Evolutionary conservation across 2,113 vertebrate species (phyloP), one percentile per base, ranked within the genome.

Genomic region (Pterocles orientalis): DNA sequence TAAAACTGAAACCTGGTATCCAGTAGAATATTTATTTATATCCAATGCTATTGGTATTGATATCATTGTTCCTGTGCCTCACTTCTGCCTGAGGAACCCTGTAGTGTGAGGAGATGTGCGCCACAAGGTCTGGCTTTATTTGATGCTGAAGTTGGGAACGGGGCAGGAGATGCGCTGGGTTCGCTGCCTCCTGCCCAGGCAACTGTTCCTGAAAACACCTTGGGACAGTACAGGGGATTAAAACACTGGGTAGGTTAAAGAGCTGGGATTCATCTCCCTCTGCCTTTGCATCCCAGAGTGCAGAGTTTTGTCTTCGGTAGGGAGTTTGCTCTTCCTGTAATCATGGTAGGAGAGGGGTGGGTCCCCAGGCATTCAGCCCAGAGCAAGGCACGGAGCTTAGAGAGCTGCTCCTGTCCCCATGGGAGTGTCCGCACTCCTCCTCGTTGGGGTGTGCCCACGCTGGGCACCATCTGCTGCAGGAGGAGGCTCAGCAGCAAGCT

Each of bases 81-180:
- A 53, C 31, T 54, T 28, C 41, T 57, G 26, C 47, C 69, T 7
- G 3, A 12, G 71, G 29, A 41, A 48, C 5, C 8, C 58, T 11
- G 2, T 5, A 5, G 24, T 1, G 5, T 5, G 28, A 36, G 78
- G 41, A 53, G 73, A 7, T 9, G 72, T 1, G 1, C 1, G 1
- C 25, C n/a, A 14, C 1, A 0, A 19, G 41, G 23, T 34, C 12
- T 80, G 56, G 29, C 39, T 39, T 11, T 54, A 1, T 0, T 23
- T 28, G 8, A 2, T 2, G 14, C 29, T 47, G 57, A 39, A 19
- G 21, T 4, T 58, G 47, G 83, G 20, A 51, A 3, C 2, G 12
- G 51, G 20, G 56, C 43, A 43, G 58, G 58, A 16, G 45, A 6
- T 10, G 14, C 6, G 56, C 68, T 86, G 77, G 9, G 5, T 21